Conservation (phyloP, 53 echinoderm and acorn worm genomes). For the Hippasteria phrygiana region DNA sequence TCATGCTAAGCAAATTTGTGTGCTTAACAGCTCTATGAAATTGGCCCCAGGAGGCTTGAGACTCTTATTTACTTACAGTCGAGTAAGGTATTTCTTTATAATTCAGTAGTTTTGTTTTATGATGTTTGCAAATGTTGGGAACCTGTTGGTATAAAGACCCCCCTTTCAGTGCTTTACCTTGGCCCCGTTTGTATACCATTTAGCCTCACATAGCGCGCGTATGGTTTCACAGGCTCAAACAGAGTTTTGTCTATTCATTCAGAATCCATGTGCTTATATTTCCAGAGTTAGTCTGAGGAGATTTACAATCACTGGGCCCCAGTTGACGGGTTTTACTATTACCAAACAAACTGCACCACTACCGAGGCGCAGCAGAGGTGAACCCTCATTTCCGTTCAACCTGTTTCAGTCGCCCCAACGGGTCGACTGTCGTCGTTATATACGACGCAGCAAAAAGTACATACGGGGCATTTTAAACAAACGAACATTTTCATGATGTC, state of each 20-base stretch:
- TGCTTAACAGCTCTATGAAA: too few species aligned
- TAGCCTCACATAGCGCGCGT: neutral
- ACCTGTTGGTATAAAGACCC: too few species aligned
- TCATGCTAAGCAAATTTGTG: too few species aligned
- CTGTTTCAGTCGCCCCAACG: neutral
- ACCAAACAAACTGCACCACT: slow-evolving; percentile 26
- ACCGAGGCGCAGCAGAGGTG: neutral
- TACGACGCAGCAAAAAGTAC: neutral
- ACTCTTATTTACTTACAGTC: too few species aligned
- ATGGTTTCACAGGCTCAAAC: neutral
- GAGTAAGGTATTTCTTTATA: too few species aligned
- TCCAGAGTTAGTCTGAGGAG: too few species aligned
- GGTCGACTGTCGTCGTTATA: neutral
- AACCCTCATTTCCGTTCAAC: slow-evolving; percentile 34
- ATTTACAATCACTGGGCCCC: neutral
- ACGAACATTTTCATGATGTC: slow-evolving; percentile 45
- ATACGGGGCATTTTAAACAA: slow-evolving; percentile 7
- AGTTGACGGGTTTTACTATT: neutral
- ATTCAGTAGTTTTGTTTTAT: too few species aligned
- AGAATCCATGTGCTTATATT: neutral
- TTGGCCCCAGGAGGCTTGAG: too few species aligned
- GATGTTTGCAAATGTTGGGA: too few species aligned
- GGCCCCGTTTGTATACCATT: too few species aligned
- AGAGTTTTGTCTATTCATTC: neutral
- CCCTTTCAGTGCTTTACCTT: too few species aligned